A percentile compares a stretch with the other conserved stretches of the same genome.
Evolutionary conservation across 2,797 vertebrate species (phyloP).

Genomic region (Ciconia nigra): DNA sequence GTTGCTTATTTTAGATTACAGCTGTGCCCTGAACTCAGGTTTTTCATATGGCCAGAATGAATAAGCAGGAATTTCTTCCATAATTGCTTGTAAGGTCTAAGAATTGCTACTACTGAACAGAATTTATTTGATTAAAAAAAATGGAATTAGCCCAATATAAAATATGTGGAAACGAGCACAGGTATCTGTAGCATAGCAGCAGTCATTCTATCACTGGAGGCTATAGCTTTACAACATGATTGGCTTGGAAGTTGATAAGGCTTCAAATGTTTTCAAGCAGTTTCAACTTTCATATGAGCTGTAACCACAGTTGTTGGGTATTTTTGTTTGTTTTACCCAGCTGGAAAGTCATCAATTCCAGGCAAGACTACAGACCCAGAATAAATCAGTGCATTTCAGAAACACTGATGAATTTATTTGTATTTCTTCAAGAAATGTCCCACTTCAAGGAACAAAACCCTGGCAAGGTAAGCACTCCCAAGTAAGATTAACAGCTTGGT

Average conservation of each 20-base stretch:
- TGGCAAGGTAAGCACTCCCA: slow-evolving; percentile 85
- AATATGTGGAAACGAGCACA: not conserved
- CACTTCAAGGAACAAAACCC: slow-evolving; percentile 96
- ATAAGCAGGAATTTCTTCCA: not conserved
- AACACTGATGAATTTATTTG: slow-evolving; percentile 83
- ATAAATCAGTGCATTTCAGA: slow-evolving; percentile 85
- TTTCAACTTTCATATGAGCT: not conserved
- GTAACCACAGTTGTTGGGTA: not conserved
- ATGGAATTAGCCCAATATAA: not conserved
- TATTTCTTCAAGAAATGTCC: slow-evolving; percentile 92
- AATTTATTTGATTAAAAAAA: not conserved
- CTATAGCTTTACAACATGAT: not conserved
- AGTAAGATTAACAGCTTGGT: not conserved
- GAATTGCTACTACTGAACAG: not conserved
- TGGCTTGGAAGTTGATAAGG: not conserved
- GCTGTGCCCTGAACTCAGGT: not conserved
- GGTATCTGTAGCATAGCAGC: not conserved
- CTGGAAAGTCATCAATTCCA: slow-evolving; percentile 86
- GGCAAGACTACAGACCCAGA: slow-evolving; percentile 79
- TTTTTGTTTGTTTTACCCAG: slow-evolving; percentile 71
- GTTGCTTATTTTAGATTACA: not conserved
- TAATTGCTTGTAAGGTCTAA: not conserved
- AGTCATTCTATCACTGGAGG: not conserved
- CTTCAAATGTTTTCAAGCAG: not conserved
- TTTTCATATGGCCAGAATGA: not conserved